phyloP scores from a whole-genome alignment of 2,888 invertebrate genomes.

The Polyommatus iphigenia region DNA sequence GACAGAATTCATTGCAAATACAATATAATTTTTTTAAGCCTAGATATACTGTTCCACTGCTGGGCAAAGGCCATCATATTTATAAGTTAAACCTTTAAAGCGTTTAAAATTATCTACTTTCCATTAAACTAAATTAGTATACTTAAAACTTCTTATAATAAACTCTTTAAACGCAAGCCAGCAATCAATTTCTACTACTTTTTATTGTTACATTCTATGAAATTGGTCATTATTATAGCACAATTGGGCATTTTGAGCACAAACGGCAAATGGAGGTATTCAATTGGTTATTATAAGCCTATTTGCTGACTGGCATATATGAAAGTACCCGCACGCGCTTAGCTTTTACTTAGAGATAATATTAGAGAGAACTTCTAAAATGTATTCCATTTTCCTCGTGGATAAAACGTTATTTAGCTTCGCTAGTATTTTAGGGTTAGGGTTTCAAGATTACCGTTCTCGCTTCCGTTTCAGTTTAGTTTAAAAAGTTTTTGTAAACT shows the following conservation, averaged over 20 bases:
- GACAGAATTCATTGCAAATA: too few species aligned
- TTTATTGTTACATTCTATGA: constrained; percentile 1
- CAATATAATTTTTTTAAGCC: not conserved
- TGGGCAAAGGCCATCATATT: too few species aligned
- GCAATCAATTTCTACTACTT: not conserved
- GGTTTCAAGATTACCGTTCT: constrained; percentile 8
- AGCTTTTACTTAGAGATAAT: constrained; percentile 11
- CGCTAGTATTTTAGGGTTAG: constrained; percentile 13
- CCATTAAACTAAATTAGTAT: not conserved
- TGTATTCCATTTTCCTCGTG: not conserved
- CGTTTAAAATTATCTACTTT: not conserved
- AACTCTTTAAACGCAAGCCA: not conserved
- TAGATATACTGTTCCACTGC: too few species aligned
- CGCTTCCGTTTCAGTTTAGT: not conserved
- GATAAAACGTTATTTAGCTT: constrained; percentile 4
- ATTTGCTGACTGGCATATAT: constrained; percentile 25
- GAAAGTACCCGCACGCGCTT: constrained; percentile 12
- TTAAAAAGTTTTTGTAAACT: not conserved
- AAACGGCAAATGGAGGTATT: constrained; percentile 19
- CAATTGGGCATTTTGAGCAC: constrained; percentile 10
- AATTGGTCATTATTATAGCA: not conserved
- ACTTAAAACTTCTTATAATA: not conserved
- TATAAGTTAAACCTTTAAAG: too few species aligned
- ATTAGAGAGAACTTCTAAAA: not conserved
- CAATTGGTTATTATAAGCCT: constrained; percentile 23